A percentile compares a stretch with the other conserved stretches of the same genome.
Conservation (phyloP, 1,140 invertebrate species). For the Eurosta solidaginis region DNA sequence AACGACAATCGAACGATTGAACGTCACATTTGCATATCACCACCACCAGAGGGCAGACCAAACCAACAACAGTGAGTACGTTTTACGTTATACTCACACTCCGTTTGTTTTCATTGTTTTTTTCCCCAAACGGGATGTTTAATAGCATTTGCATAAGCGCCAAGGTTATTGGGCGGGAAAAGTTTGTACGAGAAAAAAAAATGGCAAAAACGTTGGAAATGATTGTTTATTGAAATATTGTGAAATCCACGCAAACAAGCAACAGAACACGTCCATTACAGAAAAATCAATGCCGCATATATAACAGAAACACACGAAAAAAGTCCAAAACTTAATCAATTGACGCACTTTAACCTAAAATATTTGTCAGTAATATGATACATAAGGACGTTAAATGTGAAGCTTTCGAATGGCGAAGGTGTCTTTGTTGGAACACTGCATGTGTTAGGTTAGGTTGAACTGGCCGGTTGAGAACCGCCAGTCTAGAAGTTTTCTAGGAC, state of each 20-base stretch:
- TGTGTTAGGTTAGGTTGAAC: no score
- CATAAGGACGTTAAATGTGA: no score
- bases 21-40: neutral
- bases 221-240: neutral
- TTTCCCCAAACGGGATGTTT: neutral
- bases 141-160: neutral
- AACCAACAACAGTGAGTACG: no score
- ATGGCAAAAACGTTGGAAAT: neutral
- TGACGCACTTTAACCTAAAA: neutral
- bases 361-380: no score
- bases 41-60: neutral
- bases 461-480: no score
- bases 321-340: no score
- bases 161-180: neutral
- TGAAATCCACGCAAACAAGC: neutral
- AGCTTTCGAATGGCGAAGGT: no score
- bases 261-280: neutral
- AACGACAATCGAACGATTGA: neutral
- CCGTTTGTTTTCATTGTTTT: neutral
- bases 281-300: no score
- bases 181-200: neutral
- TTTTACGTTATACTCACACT: neutral
- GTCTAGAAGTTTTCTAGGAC: no score
- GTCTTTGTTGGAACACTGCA: no score
- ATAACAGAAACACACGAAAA: neutral